Percentiles rank a stretch among this genome's conserved stretches.
Evolutionary conservation across 1,140 invertebrate genomes (phyloP).

Genomic region (Diorhabda carinulata): DNA sequence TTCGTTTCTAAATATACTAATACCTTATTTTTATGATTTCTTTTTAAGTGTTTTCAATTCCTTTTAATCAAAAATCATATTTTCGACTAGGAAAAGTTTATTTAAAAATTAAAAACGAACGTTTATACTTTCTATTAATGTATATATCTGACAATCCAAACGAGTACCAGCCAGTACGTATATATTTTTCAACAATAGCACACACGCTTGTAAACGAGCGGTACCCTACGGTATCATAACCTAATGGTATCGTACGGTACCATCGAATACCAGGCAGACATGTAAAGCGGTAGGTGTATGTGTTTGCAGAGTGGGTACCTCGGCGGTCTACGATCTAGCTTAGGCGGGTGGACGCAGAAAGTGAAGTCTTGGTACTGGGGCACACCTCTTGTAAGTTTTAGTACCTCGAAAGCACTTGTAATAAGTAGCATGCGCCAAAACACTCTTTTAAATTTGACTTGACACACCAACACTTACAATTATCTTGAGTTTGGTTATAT

Average conservation of each 20-base stretch:
- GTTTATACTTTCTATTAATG: too few relatives aligned
- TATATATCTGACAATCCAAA: too few relatives aligned
- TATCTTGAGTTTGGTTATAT: not conserved
- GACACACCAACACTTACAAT: not conserved
- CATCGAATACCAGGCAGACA: constrained; percentile 30
- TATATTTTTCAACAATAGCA: not conserved
- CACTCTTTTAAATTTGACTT: not conserved
- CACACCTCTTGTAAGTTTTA: constrained; percentile 84
- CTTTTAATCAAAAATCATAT: too few relatives aligned
- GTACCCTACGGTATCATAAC: constrained; percentile 24
- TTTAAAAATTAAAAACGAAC: too few relatives aligned
- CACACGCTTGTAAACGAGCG: not conserved
- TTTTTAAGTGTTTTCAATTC: too few relatives aligned
- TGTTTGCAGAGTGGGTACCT: constrained; percentile 79
- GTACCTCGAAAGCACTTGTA: constrained; percentile 25
- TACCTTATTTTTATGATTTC: too few relatives aligned
- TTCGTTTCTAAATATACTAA: too few relatives aligned
- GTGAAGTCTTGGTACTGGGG: constrained; percentile 93
- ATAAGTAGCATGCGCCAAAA: constrained; percentile 4
- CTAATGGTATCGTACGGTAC: constrained; percentile 19
- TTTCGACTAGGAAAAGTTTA: too few relatives aligned
- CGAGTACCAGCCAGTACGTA: not conserved
- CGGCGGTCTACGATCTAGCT: constrained; percentile 83
- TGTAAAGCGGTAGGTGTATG: constrained; percentile 28
- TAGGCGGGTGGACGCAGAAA: constrained; percentile 88